Base-by-base conservation (phyloP, 2,113 vertebrate species). In the Callocephalon fimbriatum region DNA sequence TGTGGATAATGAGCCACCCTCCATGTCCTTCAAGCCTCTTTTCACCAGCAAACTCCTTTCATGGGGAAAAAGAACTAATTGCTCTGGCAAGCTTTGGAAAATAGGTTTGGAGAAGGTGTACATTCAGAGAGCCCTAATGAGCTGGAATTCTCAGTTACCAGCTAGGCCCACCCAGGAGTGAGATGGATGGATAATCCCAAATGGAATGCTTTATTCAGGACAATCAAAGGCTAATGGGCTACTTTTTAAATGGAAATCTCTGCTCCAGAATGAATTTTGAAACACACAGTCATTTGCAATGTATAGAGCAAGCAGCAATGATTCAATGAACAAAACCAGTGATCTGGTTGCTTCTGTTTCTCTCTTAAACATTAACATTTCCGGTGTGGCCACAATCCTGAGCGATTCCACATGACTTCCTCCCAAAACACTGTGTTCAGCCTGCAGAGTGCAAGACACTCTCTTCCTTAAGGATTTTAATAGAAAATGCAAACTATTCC, bases 161-260 rank as follows among this genome's bases (percentile, higher is more conserved):
- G 62, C 73, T 26, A 50, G 51, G 93, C 82, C 91, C 95, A 97
- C 96, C 94, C 95, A 79, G 92, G 1, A 92, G 93, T 4, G 90
- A 78, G 76, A 68, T 47, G 63, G 77, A 79, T 61, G 85, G 88
- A 80, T 96, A 96, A 96, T 96, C 94, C 92, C 77, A 32, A 50
- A 32, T 0, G 92, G 95, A 97, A 97, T 93, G 93, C 78, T 93
- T 96, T 95, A 91, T 93, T 93, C 84, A 44, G 90, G 63, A 80
- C 80, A 92, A 96, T 83, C 95, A 96, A 96, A 85, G 74, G 76
- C 61, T 70, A 77, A 91, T 10, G 71, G 78, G 86, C 51, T 66
- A 90, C 85, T 95, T 95, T 95, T 93, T 31, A 92, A 90, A 96
- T 95, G 86, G 93, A 96, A 94, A 96, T 95, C 81, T 62, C 90